Percentiles rank a stretch among this genome's conserved stretches.
phyloP scores from a whole-genome alignment of 2,888 invertebrate genomes.

The Meta bourneti region DNA sequence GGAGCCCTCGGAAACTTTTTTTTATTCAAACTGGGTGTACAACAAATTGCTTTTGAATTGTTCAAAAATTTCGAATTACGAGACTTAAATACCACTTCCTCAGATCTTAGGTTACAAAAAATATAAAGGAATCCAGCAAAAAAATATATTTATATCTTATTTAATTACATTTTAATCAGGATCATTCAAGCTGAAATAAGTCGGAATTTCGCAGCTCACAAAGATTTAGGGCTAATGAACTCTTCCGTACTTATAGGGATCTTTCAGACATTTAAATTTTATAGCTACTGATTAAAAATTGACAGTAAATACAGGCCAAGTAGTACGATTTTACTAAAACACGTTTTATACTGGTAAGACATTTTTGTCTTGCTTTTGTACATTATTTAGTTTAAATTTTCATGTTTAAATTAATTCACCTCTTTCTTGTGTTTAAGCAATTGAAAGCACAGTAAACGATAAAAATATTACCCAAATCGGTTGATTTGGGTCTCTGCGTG shows the following conservation, averaged over 20 bases:
- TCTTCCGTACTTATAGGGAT: background rate
- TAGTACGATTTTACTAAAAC: too few species aligned
- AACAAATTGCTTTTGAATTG: slow-evolving; percentile 52
- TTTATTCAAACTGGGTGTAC: background rate
- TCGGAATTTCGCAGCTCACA: background rate
- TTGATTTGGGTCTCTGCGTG: too few species aligned
- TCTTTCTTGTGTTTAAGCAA: too few species aligned
- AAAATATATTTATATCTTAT: background rate
- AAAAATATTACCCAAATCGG: too few species aligned
- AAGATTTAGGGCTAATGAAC: background rate
- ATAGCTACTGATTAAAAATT: too few species aligned
- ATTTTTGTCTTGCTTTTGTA: too few species aligned
- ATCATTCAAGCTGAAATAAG: background rate
- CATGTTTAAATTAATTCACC: too few species aligned
- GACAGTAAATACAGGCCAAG: too few species aligned
- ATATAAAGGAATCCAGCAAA: background rate
- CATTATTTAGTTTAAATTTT: too few species aligned
- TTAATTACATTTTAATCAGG: slow-evolving; percentile 28
- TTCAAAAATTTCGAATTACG: slow-evolving; percentile 41
- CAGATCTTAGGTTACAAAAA: background rate
- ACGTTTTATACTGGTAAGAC: too few species aligned
- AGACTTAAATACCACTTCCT: slow-evolving; percentile 20
- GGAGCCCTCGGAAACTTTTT: background rate
- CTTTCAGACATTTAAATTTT: background rate
- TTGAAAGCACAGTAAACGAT: too few species aligned